Conservation (phyloP, 64 coral and sea anemone species). For the Stichodactyla mertensii region DNA sequence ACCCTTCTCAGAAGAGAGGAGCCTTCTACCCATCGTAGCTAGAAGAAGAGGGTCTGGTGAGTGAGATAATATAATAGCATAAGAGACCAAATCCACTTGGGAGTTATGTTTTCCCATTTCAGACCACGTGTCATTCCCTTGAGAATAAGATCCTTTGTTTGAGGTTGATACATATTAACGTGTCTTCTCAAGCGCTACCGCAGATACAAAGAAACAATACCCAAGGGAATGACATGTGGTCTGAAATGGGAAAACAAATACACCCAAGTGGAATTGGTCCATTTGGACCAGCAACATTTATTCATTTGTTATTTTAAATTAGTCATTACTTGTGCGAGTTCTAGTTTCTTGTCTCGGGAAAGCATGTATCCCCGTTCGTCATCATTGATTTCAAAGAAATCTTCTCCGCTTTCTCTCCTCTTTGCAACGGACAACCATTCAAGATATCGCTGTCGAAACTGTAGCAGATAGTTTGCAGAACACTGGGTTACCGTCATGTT, state of each 20-base stretch:
- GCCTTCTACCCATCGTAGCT: neutral
- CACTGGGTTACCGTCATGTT: neutral
- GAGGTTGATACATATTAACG: too few species aligned
- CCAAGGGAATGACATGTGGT: too few species aligned
- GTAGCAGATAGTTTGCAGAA: conserved; percentile 13
- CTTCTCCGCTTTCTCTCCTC: neutral
- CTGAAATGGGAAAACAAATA: too few species aligned
- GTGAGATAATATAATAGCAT: neutral
- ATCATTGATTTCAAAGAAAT: conserved; percentile 1
- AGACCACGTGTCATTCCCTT: too few species aligned
- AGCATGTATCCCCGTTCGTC: neutral
- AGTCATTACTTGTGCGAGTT: neutral
- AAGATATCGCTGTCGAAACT: conserved; percentile 33
- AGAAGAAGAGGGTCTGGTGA: neutral
- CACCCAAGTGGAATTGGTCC: too few species aligned
- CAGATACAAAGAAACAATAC: neutral
- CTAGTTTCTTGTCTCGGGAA: neutral
- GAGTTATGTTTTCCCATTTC: too few species aligned
- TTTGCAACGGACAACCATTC: conserved; percentile 34
- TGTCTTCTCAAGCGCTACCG: too few species aligned
- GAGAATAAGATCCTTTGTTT: too few species aligned
- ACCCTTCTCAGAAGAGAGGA: neutral
- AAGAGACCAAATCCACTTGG: neutral
- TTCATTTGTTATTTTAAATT: neutral
- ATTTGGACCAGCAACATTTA: neutral